Base-by-base conservation (phyloP, 2,113 vertebrate species). In the Prionailurus bengalensis region DNA sequence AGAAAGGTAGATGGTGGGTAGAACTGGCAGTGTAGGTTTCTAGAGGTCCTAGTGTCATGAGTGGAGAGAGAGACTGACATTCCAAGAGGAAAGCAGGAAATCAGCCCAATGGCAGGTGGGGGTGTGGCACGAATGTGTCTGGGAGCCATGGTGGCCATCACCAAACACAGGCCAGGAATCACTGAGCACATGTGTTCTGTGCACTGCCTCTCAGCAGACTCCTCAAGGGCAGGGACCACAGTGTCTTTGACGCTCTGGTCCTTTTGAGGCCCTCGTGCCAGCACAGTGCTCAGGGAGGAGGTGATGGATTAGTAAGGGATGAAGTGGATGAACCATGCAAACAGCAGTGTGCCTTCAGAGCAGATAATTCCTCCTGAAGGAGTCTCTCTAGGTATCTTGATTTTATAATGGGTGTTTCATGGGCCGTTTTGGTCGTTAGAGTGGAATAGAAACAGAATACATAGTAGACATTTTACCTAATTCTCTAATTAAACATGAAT, bases 401-500 rank as follows among this genome's bases (percentile, higher is more conserved):
- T 80, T 90, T 90, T 93, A 80, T 65, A 88, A 48, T 25, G 65
- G 87, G 81, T 80, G 70, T 81, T 89, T 81, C 78, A 66, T 88
- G 71, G 82, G 13, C 33, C 48, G 45, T 70, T 48, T 84, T 87
- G 48, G 70, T 90, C 78, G 48, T 76, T 94, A 25, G 36, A 82
- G 27, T 88, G 76, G 58, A 96, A 82, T 9, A 78, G 53, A 97
- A 76, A n/a, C 45, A 68, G 23, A 84, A 71, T 84, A 25, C 51
- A 39, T 94, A 51, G 51, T 19, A 74, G 25, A 23, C 33, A 42
- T 84, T 87, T 92, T 90, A 39, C 74, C 36, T 96, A 13, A 76
- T 71, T 96, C 76, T 92, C 53, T 85, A 86, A 86, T 81, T 83
- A 66, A 92, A 65, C 71, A n/a, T 71, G 65, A 82, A n/a, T 58